Percentiles rank a stretch among this genome's conserved stretches.
Evolutionary conservation across 2,888 invertebrate species (phyloP).

Genomic region (Tipula lateralis): DNA sequence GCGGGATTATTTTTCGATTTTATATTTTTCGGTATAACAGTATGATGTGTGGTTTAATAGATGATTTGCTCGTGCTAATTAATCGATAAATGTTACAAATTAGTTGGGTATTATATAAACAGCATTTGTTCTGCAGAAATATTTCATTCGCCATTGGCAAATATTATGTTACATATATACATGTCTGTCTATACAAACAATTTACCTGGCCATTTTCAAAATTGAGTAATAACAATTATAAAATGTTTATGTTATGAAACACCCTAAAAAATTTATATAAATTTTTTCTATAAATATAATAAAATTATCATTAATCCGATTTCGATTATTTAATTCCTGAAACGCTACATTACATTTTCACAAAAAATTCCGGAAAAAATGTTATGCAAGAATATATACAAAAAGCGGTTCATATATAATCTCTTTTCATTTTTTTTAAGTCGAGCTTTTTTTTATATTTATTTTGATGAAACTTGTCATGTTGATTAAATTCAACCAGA

Average conservation of each 20-base stretch:
- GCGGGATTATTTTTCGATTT: not conserved
- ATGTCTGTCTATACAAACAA: not conserved
- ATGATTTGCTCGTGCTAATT: not conserved
- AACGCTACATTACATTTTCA: constrained; percentile 19
- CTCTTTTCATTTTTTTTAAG: not conserved
- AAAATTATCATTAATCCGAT: constrained; percentile 15
- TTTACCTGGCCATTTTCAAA: not conserved
- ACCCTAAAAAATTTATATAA: not conserved
- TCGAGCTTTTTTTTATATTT: not conserved
- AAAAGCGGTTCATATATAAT: not conserved
- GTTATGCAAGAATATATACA: not conserved
- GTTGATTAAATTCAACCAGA: constrained; percentile 19
- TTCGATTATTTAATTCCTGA: constrained; percentile 19
- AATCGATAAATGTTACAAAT: not conserved
- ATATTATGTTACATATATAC: not conserved
- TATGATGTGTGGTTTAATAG: not conserved
- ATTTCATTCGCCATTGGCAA: not conserved
- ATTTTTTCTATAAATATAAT: not conserved
- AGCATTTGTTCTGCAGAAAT: not conserved
- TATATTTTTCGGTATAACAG: not conserved
- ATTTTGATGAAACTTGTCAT: constrained; percentile 24
- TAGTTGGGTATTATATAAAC: not conserved
- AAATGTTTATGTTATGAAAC: constrained; percentile 1
- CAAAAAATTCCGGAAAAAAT: not conserved
- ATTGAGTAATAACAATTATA: constrained; percentile 11